A percentile compares a stretch with the other conserved stretches of the same genome.
phyloP scores from a whole-genome alignment of 2,797 vertebrate species.

The Cossypha niveicapilla region DNA sequence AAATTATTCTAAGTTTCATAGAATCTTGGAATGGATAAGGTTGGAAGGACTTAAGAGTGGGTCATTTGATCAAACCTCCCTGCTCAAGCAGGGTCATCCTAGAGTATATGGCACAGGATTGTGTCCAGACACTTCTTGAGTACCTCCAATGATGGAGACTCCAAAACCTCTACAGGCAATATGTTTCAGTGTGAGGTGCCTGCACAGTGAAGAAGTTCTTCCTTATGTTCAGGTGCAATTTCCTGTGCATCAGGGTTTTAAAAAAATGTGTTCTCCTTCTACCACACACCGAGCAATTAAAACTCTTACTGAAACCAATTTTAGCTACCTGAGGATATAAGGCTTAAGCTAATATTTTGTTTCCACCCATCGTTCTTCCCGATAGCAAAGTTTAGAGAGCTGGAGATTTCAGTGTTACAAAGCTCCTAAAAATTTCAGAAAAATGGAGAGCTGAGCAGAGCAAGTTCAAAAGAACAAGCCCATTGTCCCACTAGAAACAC shows the following conservation, averaged over 20 bases:
- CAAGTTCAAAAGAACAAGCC: background rate
- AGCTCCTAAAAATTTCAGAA: background rate
- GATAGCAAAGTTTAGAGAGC: background rate
- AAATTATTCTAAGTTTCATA: background rate
- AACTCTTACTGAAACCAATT: background rate
- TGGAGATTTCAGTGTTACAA: background rate
- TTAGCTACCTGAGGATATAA: background rate
- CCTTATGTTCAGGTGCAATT: background rate
- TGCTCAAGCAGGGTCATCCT: background rate
- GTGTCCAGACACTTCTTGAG: background rate
- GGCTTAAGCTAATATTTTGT: background rate
- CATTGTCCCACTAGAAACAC: background rate
- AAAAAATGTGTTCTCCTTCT: background rate
- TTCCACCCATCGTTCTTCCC: accelerated
- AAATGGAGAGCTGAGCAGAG: background rate
- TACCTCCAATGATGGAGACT: background rate
- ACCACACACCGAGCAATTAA: background rate
- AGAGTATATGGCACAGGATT: background rate
- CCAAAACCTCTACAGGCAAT: background rate
- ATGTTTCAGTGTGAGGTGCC: background rate
- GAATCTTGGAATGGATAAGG: background rate
- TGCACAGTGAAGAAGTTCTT: background rate
- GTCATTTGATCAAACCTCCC: accelerated
- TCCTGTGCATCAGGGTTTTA: background rate
- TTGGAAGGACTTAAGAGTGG: background rate